A percentile compares a stretch with the other conserved stretches of the same genome.
Evolutionary conservation across 2,113 vertebrate species (phyloP).

Genomic region (Heterotilapia buettikoferi): DNA sequence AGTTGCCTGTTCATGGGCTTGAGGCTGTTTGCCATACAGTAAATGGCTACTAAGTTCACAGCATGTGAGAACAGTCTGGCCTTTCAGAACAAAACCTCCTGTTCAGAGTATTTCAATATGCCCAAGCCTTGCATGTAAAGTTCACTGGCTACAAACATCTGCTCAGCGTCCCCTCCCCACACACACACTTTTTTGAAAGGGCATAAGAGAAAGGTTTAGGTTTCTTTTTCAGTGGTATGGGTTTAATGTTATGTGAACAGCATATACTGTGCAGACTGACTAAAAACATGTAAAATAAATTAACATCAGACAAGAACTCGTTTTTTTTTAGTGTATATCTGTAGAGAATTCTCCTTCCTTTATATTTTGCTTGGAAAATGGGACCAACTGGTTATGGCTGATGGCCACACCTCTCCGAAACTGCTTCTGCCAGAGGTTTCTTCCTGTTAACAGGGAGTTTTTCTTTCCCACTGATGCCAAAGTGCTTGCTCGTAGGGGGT

Average conservation of each 20-base stretch:
- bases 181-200: neutral
- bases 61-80: conserved; percentile 68
- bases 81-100: conserved; percentile 64
- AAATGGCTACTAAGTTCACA: conserved; percentile 17
- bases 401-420: neutral
- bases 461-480: neutral
- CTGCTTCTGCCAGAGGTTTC: neutral
- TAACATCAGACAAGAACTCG: neutral
- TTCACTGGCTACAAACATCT: conserved; percentile 33
- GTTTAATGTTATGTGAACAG: neutral
- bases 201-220: neutral
- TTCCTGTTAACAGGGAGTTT: neutral
- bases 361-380: neutral
- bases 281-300: neutral
- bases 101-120: conserved; percentile 60
- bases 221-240: neutral
- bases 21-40: conserved; percentile 16
- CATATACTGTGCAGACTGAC: neutral
- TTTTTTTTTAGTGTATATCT: neutral
- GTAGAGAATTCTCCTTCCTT: neutral
- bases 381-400: neutral
- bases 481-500: neutral
- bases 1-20: conserved; percentile 13
- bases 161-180: neutral
- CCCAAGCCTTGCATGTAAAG: conserved; percentile 54